Evolutionary conservation across 1,140 invertebrate species (phyloP), one percentile per base, ranked within the genome.

Genomic region (Drosophila mauritiana): DNA sequence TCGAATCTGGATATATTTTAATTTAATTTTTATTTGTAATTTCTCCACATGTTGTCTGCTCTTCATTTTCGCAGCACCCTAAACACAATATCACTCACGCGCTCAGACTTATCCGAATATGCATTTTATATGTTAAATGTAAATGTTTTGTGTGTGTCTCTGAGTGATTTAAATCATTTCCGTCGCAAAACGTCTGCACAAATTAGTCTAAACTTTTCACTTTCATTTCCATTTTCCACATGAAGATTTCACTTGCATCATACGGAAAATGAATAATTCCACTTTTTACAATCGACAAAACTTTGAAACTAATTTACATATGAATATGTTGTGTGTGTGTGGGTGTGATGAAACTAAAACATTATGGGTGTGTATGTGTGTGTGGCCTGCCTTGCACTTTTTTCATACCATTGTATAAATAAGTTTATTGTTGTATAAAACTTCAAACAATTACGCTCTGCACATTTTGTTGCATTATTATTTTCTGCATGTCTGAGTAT

Each of bases 71-170:
- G 77, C 85, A 90, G 85, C 90, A 91, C 78, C 84, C 90, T 91
- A 91, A 91, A 91, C 90, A 91, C 90, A 91, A 81, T 92, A 92
- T 92, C 91, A 92, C 91, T 92, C 90, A 83, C 91, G 78, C 91
- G 73, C 80, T 92, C 91, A 92, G 91, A 92, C 91, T 92, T 92
- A 91, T 91, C 88, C 84, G 91, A 91, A 91, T 90, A 89, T 91
- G 73, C 72, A 69, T 61, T 77, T 31, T 51, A 51, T 51, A 51
- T 51, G 48, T 49, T 80, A 68, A 72, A 76, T 84, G 51, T 68
- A 49, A 68, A 43, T 69, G 51, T 46, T 45, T 10, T 62, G 25
- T 62, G 15, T 73, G 51, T 69, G 46, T 56, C 2, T 73, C 31
- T 68, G 45, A 75, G 20, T 49, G 13, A 34, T 20, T 51, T 11